phyloP scores from a whole-genome alignment of 2,888 invertebrate species.

The Cheilosia variabilis region DNA sequence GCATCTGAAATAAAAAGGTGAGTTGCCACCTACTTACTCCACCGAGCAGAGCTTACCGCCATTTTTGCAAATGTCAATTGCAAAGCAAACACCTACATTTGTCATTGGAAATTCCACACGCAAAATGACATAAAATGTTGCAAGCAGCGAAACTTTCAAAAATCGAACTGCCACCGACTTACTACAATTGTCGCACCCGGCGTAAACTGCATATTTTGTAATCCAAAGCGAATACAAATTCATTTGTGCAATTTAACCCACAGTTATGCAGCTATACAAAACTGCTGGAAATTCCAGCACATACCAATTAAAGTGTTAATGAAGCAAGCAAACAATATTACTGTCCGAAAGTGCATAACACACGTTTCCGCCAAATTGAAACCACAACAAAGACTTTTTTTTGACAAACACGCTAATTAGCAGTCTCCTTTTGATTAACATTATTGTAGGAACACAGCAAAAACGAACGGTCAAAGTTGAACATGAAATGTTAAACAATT shows the following conservation, averaged over 20 bases:
- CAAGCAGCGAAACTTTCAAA: no score
- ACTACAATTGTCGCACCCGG: no score
- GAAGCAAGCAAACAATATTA: slow-evolving; percentile 5
- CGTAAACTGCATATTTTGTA: not conserved
- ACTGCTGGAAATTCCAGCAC: slow-evolving; percentile 18
- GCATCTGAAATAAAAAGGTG: no score
- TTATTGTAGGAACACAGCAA: not conserved
- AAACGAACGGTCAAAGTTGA: not conserved
- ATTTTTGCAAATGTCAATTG: no score
- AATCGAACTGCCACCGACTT: no score
- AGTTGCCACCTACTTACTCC: no score
- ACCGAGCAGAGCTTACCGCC: no score
- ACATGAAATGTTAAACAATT: not conserved
- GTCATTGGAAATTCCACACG: no score
- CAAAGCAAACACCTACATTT: no score
- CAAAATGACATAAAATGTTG: no score
- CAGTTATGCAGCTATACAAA: not conserved
- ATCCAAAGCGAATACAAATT: not conserved
- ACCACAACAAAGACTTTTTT: not conserved
- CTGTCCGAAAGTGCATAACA: slow-evolving; percentile 19
- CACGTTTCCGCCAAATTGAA: slow-evolving; percentile 1
- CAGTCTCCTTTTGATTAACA: not conserved
- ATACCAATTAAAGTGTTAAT: slow-evolving; percentile 38
- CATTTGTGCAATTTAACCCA: not conserved
- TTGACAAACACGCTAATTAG: slow-evolving; percentile 36